Conservation (phyloP, 2,888 invertebrate species). For the Dicyrtoma fusca region DNA sequence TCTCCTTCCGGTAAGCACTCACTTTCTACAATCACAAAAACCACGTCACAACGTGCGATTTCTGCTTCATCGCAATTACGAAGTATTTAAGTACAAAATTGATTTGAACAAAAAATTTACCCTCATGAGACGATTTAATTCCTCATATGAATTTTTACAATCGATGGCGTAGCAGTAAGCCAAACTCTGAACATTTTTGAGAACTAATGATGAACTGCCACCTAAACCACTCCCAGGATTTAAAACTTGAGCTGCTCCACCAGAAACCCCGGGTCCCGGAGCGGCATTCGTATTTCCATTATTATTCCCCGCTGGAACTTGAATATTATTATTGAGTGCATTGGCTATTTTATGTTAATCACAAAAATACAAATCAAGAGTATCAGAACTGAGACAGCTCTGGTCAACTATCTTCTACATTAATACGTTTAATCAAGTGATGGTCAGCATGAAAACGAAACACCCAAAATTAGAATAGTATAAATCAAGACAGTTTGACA, state of each 20-base stretch:
- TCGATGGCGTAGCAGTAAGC: conserved; percentile 95
- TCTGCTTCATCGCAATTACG: too few relatives aligned
- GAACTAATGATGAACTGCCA: conserved; percentile 47
- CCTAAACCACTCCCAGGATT: conserved; percentile 64
- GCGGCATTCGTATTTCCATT: conserved; percentile 20
- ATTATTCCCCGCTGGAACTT: conserved; percentile 30
- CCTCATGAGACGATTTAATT: conserved; percentile 72
- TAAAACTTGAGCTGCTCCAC: conserved; percentile 26
- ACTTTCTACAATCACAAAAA: conserved; percentile 42
- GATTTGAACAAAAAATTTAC: conserved; percentile 52
- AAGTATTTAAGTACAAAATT: neutral
- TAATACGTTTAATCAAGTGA: too few relatives aligned
- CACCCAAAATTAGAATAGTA: too few relatives aligned
- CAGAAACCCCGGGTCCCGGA: conserved; percentile 26
- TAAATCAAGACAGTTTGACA: too few relatives aligned
- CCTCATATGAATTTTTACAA: conserved; percentile 92
- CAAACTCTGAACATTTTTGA: conserved; percentile 75
- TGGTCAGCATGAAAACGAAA: too few relatives aligned
- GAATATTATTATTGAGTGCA: conserved; percentile 51
- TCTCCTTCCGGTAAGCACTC: conserved; percentile 53
- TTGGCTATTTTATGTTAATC: conserved; percentile 42
- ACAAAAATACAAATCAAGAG: too few relatives aligned
- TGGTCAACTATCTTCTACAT: too few relatives aligned
- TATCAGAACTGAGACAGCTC: too few relatives aligned
- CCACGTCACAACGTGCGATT: neutral